Percentiles rank a stretch among this genome's conserved stretches.
phyloP scores from a whole-genome alignment of 1,140 invertebrate species.

The Papilio aristodemus region DNA sequence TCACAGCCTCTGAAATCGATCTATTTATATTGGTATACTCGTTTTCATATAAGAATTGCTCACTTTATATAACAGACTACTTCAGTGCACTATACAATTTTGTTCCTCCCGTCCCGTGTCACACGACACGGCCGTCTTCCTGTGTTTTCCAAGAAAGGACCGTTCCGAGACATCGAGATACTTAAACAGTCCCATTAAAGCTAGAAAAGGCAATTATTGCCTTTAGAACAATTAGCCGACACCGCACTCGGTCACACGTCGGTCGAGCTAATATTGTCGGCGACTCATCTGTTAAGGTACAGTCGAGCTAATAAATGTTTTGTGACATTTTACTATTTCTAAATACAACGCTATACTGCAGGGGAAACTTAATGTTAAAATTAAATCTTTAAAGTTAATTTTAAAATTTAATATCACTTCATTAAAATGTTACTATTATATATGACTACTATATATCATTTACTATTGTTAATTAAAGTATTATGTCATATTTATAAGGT shows the following conservation, averaged over 20 bases:
- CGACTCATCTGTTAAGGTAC: conserved; percentile 24
- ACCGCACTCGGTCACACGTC: conserved; percentile 33
- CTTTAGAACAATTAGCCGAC: conserved; percentile 55
- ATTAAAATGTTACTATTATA: too few species aligned
- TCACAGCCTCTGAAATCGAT: too few species aligned
- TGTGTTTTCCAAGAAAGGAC: conserved; percentile 31
- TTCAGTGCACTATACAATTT: conserved; percentile 10
- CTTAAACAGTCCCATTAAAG: conserved; percentile 51
- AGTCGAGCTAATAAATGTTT: not conserved
- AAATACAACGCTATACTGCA: too few species aligned
- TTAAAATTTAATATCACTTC: too few species aligned
- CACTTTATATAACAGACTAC: conserved; percentile 11
- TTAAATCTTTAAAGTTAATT: too few species aligned
- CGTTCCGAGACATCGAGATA: conserved; percentile 34
- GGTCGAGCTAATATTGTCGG: conserved; percentile 28
- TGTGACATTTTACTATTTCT: not conserved
- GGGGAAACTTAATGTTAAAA: too few species aligned
- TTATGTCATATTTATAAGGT: too few species aligned
- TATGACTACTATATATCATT: too few species aligned
- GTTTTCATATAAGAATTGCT: too few species aligned
- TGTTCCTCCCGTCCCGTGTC: not conserved
- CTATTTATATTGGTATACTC: too few species aligned
- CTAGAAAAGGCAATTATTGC: conserved; percentile 56
- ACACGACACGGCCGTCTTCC: conserved; percentile 15
- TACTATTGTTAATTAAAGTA: too few species aligned